Evolutionary conservation across 2,888 invertebrate species (phyloP).

Genomic region (Halictus quadricinctus): DNA sequence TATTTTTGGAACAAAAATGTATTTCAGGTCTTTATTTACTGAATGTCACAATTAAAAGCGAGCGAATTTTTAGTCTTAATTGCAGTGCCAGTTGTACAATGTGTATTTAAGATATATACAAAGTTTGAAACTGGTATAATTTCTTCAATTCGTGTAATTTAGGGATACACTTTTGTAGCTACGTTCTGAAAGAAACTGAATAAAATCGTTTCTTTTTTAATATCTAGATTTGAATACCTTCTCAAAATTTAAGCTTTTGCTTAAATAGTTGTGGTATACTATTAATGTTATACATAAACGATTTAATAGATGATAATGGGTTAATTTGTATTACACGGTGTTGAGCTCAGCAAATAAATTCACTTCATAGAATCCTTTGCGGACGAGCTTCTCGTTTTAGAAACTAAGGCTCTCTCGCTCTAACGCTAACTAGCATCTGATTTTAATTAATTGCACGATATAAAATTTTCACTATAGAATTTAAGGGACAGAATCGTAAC

Average conservation of each 20-base stretch:
- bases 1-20: too few relatives aligned
- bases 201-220: too few relatives aligned
- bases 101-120: too few relatives aligned
- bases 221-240: too few relatives aligned
- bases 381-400: conserved; percentile 16
- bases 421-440: conserved; percentile 35
- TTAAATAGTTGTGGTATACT: not conserved
- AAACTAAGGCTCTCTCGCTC: conserved; percentile 13
- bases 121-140: too few relatives aligned
- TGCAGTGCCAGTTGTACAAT: too few relatives aligned
- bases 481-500: not conserved
- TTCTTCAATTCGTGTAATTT: too few relatives aligned
- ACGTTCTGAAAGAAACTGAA: too few relatives aligned
- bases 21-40: too few relatives aligned
- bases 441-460: conserved; percentile 43
- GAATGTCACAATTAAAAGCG: too few relatives aligned
- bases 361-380: conserved; percentile 11
- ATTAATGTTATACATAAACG: not conserved
- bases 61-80: too few relatives aligned
- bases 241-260: not conserved
- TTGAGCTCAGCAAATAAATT: conserved; percentile 15
- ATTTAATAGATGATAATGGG: conserved; percentile 27
- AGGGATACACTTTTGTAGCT: too few relatives aligned
- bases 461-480: conserved; percentile 1
- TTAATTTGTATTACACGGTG: conserved; percentile 44